These are phyloP conservation scores for Tachina lurida DNA, from an alignment of 2,888 invertebrate species.

Conservation along the genomic window DNA sequence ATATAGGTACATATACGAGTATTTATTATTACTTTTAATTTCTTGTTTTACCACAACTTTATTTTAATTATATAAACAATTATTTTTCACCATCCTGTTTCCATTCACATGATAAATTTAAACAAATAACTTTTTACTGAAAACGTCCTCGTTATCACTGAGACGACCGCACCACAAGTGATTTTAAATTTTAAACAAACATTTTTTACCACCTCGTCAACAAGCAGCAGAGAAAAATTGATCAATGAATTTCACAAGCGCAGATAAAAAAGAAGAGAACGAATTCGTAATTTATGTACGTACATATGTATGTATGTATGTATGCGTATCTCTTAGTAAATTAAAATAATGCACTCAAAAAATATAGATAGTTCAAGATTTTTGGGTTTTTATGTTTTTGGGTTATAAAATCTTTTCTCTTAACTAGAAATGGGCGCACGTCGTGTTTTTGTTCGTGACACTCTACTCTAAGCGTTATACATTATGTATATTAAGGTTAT, in stretches of 20 bases:
- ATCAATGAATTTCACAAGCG: constrained; percentile 62
- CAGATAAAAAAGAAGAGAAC: constrained; percentile 4
- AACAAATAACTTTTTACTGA: neutral
- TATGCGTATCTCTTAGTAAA: constrained; percentile 13
- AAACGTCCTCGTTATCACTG: constrained; percentile 59
- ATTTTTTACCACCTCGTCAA: constrained; percentile 54
- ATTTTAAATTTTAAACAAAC: constrained; percentile 50
- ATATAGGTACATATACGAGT: too few relatives aligned
- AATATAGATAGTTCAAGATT: neutral
- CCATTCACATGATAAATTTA: neutral
- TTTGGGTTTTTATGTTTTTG: neutral
- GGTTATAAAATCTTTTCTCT: neutral
- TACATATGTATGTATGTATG: too few relatives aligned
- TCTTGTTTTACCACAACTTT: neutral
- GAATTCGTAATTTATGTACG: neutral
- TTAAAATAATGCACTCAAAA: constrained; percentile 30
- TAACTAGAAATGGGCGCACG: too few relatives aligned
- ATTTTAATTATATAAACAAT: neutral
- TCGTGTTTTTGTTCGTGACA: too few relatives aligned
- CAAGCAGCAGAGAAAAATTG: constrained; percentile 43
- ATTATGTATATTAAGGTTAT: too few relatives aligned
- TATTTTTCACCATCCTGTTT: neutral
- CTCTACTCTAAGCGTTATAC: too few relatives aligned
- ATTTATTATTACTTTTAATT: constrained; percentile 1
- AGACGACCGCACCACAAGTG: constrained; percentile 64